Percentiles rank a stretch among this genome's conserved stretches.
phyloP scores from a whole-genome alignment of 1,140 invertebrate species.

The Trichonephila inaurata region DNA sequence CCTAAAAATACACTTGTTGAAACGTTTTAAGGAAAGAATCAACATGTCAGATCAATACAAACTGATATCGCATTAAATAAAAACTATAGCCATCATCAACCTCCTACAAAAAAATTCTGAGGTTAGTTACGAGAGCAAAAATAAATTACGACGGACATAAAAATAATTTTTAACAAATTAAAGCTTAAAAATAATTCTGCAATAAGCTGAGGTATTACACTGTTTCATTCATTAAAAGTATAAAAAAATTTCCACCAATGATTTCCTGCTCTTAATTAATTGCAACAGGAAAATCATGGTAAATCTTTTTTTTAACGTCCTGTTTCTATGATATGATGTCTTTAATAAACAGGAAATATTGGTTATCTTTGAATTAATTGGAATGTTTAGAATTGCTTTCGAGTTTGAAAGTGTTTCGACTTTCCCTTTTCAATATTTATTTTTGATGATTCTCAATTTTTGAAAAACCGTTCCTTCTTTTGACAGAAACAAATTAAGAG shows the following conservation, averaged over 20 bases:
- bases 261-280: conserved; percentile 44
- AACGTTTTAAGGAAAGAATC: not conserved
- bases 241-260: not conserved
- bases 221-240: not conserved
- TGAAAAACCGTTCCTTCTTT: not conserved
- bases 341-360: not conserved
- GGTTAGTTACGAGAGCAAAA: not conserved
- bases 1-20: not conserved
- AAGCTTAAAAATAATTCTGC: conserved; percentile 19
- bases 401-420: not conserved
- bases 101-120: not conserved
- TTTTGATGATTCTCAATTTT: not conserved
- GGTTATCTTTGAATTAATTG: conserved; percentile 5
- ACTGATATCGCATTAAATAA: not conserved
- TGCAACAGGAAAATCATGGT: conserved; percentile 34
- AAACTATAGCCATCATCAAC: not conserved
- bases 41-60: not conserved
- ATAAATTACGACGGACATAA: not conserved
- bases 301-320: conserved; percentile 29
- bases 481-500: not conserved
- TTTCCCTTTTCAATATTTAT: conserved; percentile 16
- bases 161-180: conserved; percentile 21
- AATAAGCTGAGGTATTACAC: not conserved
- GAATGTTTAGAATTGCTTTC: not conserved
- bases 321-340: conserved; percentile 17